Percentiles rank a stretch among this genome's conserved stretches.
phyloP scores from a whole-genome alignment of 2,797 vertebrate species.

The Myoxocephalus aenaeus region DNA sequence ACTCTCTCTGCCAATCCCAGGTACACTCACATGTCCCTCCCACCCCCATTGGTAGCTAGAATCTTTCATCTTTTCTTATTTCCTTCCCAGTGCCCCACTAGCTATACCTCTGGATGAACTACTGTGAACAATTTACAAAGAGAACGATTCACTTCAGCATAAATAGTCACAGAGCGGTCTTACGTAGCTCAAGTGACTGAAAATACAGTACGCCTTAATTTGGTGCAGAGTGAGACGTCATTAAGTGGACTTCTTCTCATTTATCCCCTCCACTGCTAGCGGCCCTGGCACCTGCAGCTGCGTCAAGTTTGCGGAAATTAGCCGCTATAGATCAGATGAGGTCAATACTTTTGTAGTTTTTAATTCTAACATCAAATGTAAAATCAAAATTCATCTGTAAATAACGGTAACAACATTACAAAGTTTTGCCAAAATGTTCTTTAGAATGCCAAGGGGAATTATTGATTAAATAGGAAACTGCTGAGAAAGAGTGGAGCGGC shows the following conservation, averaged over 20 bases:
- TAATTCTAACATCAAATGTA: not conserved
- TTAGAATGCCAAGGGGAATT: not conserved
- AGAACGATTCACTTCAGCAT: not conserved
- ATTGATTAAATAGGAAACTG: not conserved
- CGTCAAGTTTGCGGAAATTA: constrained; percentile 2
- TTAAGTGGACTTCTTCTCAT: not conserved
- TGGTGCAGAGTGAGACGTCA: constrained; percentile 35
- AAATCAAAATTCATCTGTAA: not conserved
- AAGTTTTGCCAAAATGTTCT: not conserved
- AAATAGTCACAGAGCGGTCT: not conserved
- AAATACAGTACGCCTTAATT: not conserved
- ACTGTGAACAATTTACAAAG: not conserved
- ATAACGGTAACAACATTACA: accelerated
- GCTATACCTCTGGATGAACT: not conserved
- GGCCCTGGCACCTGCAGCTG: constrained; percentile 11
- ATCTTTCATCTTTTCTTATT: no score
- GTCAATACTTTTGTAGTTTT: accelerated
- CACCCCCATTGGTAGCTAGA: no score
- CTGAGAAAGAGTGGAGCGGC: accelerated
- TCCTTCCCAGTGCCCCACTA: not conserved
- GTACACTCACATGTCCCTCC: no score
- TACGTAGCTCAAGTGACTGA: not conserved
- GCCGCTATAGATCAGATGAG: not conserved
- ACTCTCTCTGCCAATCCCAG: no score
- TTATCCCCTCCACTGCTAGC: constrained; percentile 47